Conservation (phyloP, 2,797 vertebrate species). For the Phrynocephalus guinanensis region DNA sequence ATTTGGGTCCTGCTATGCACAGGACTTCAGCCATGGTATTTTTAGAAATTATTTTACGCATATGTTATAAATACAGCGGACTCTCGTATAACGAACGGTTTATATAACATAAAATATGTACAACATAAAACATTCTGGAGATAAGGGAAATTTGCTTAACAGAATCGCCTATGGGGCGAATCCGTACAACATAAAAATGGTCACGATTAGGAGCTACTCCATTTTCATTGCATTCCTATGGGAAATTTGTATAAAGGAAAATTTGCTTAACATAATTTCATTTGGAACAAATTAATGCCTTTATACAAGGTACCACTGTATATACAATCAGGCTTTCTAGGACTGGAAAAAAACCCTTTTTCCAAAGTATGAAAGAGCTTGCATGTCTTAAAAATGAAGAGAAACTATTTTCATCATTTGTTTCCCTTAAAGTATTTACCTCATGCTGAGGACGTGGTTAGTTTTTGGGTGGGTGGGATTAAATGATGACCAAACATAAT, state of each 20-base stretch:
- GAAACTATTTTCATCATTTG: not conserved
- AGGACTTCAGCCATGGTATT: not conserved
- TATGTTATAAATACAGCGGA: not conserved
- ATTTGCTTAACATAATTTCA: no score
- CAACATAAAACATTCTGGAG: no score
- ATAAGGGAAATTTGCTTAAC: no score
- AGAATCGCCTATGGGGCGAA: no score
- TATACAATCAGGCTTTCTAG: not conserved
- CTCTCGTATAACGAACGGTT: no score
- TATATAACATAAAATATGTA: no score
- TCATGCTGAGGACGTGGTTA: not conserved
- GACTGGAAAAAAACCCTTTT: conserved; percentile 1
- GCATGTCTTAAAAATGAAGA: not conserved
- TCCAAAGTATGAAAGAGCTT: not conserved
- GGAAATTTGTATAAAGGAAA: no score
- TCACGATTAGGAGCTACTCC: no score
- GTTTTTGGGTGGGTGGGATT: not conserved
- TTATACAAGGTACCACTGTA: not conserved
- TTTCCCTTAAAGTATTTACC: not conserved
- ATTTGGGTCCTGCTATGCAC: no score
- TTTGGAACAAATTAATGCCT: no score
- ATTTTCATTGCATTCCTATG: no score
- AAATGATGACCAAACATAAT: not conserved
- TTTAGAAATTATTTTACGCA: not conserved
- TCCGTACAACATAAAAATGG: no score